Evolutionary conservation across 23 tunicate genomes (phyloP).

Genomic region (Styela clava): DNA sequence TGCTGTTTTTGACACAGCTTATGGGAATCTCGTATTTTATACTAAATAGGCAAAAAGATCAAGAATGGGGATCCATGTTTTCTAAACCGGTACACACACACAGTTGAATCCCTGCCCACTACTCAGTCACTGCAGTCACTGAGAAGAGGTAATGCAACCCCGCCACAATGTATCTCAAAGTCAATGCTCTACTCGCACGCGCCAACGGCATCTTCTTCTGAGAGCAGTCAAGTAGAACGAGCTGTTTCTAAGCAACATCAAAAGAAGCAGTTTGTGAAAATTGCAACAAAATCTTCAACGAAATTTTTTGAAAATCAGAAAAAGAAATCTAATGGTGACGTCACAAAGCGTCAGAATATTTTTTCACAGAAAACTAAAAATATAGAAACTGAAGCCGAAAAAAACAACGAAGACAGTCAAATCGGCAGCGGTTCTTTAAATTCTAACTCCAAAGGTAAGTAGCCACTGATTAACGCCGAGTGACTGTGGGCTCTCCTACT

Average conservation of each 20-base stretch:
- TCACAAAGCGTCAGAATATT: neutral
- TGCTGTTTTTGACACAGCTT: too few species aligned
- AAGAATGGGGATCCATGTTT: neutral
- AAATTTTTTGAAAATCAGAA: neutral
- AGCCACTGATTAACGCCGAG: too few species aligned
- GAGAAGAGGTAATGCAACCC: neutral
- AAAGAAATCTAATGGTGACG: neutral
- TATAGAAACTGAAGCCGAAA: too few species aligned
- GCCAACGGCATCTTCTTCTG: neutral
- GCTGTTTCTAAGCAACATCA: neutral
- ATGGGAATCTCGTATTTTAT: too few species aligned
- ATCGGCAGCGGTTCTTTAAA: too few species aligned
- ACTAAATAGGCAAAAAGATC: neutral
- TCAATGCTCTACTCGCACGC: neutral
- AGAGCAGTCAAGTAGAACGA: neutral
- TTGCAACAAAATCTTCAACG: neutral
- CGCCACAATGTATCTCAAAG: neutral
- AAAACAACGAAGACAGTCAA: too few species aligned
- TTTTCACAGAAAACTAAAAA: too few species aligned
- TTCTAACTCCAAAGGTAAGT: too few species aligned
- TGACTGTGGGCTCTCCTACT: too few species aligned
- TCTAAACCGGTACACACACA: neutral
- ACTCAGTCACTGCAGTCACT: neutral
- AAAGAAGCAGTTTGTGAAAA: neutral
- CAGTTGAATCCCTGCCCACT: neutral